Base-by-base conservation (phyloP, 2,888 invertebrate species). In the Hypolimnas misippus region DNA sequence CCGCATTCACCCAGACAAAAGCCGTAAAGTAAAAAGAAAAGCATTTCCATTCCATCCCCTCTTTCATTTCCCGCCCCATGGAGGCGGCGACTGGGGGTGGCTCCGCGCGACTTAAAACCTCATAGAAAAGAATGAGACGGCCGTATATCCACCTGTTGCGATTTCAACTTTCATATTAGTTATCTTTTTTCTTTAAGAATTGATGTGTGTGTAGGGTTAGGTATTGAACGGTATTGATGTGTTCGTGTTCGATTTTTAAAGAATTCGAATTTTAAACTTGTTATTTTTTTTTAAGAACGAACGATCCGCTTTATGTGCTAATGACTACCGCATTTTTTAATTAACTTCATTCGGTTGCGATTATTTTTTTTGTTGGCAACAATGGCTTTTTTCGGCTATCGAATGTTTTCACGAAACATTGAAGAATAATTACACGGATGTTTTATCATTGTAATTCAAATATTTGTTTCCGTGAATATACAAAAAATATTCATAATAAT, bases 1-100 rank as follows among this genome's bases (percentile, higher is more conserved):
- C 90, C 87, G 90, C 90, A 90, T 89, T 92, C 91, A 91, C 87
- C 87, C 90, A 90, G 88, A 91, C 91, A 92, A 90, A 89, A 90
- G 89, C 87, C 81, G 89, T 88, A 86, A 88, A 87, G 86, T 85
- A 90, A 90, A 91, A 92, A 89, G 89, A 92, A 92, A 92, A 88
- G 49, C 49, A 84, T 87, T 87, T 87, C 83, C 87, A 86, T 86
- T 82, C 84, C 86, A 81, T 83, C 89, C 89, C 89, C 86, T 84
- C 86, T 89, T 46, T 87, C 84, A 85, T 91, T 92, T 91, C 89
- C 91, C 91, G 89, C 89, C 87, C 87, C 83, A 82, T 81, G 85
- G 83, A 89, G 91, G 89, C 87, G 90, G 88, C 85, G 84, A 82
- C 85, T n/a, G 86, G 91, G 91, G 89, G 91, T 87, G 91, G 90